Percentiles rank a stretch among this genome's conserved stretches.
These are phyloP conservation scores for Crepidodera aurea DNA, from an alignment of 2,888 invertebrate genomes.

Conservation along the genomic window DNA sequence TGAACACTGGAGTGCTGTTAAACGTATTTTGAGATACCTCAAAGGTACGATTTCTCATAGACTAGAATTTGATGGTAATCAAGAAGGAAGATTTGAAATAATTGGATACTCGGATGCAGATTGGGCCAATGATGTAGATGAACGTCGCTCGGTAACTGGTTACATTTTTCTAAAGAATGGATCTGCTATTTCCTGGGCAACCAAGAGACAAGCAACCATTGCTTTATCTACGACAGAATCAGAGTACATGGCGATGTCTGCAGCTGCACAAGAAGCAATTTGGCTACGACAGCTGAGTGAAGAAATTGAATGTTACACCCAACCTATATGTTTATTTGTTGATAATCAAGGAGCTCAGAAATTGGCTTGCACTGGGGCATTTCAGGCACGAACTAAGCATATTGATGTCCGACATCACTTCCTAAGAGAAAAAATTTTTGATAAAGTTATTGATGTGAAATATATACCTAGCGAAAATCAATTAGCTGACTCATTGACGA, in stretches of 20 bases:
- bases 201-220: slow-evolving; percentile 4
- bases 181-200: slow-evolving; percentile 9
- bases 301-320: too few relatives aligned
- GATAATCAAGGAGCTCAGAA: neutral
- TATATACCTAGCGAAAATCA: neutral
- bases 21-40: too few relatives aligned
- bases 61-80: neutral
- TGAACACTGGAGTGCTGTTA: slow-evolving; percentile 20
- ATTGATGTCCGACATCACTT: too few relatives aligned
- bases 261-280: too few relatives aligned
- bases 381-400: neutral
- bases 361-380: neutral
- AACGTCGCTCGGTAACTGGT: too few relatives aligned
- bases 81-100: neutral
- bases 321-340: neutral
- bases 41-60: neutral
- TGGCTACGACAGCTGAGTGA: too few relatives aligned
- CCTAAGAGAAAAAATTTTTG: neutral
- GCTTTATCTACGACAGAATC: slow-evolving; percentile 10
- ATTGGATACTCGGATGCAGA: slow-evolving; percentile 10
- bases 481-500: too few relatives aligned
- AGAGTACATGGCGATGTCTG: slow-evolving; percentile 9
- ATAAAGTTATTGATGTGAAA: neutral
- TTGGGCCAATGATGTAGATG: slow-evolving; percentile 8
- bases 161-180: too few relatives aligned